These are phyloP conservation scores for Oriolus oriolus DNA, from an alignment of 2,113 vertebrate genomes.

Conservation along the genomic window DNA sequence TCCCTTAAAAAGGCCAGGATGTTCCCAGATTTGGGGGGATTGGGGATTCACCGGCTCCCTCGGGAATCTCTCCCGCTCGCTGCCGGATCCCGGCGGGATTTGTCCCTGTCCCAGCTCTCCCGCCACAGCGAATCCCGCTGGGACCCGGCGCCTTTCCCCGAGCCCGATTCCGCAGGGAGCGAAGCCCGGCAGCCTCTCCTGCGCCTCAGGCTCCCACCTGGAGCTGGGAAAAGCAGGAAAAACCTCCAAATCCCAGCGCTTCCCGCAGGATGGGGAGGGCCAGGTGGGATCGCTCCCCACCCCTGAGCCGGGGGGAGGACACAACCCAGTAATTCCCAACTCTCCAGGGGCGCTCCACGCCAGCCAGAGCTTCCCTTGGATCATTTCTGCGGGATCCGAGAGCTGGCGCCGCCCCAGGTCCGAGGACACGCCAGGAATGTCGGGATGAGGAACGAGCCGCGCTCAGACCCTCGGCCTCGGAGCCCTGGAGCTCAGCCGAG, in stretches of 20 bases:
- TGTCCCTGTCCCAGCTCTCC: neutral
- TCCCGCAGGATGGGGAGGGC: neutral
- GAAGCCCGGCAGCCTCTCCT: neutral
- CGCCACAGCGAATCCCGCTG: neutral
- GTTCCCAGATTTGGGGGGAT: neutral
- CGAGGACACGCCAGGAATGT: neutral
- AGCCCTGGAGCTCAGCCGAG: neutral
- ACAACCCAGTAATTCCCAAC: neutral
- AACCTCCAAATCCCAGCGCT: accelerated
- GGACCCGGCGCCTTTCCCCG: neutral
- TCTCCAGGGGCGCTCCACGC: accelerated
- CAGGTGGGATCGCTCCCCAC: neutral
- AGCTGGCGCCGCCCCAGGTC: neutral
- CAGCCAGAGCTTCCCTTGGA: neutral
- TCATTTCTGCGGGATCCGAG: neutral
- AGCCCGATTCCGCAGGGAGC: neutral
- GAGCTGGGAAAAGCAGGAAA: neutral
- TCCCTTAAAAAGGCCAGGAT: neutral
- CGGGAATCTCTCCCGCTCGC: neutral
- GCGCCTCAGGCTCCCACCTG: neutral
- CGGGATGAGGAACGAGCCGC: neutral
- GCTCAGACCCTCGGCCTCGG: neutral
- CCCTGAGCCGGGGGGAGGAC: neutral
- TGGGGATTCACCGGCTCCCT: neutral
- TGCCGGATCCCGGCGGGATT: neutral